These are phyloP conservation scores for Arion vulgaris DNA, from an alignment of 1,140 invertebrate species.

Conservation along the genomic window DNA sequence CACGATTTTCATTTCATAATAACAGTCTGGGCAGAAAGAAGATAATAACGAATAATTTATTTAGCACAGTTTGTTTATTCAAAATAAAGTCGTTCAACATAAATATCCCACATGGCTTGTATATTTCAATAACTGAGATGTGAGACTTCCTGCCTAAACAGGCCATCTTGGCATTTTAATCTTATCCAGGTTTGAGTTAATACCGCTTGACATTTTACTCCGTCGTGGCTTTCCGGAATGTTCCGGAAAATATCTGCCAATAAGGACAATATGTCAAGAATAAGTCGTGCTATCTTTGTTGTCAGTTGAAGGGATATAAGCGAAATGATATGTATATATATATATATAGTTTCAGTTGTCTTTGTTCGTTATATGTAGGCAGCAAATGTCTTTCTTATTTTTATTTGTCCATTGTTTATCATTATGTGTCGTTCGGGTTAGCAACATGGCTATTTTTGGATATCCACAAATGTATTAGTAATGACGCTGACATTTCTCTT, in stretches of 20 bases:
- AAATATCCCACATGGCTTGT: not conserved
- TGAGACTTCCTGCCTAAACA: not conserved
- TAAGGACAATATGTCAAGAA: not conserved
- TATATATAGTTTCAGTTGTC: not conserved
- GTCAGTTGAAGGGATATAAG: not conserved
- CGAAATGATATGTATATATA: not conserved
- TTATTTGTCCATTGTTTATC: too few species aligned
- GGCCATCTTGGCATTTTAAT: not conserved
- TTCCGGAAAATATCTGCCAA: not conserved
- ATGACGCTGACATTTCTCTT: too few species aligned
- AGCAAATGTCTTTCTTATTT: too few species aligned
- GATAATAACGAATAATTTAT: not conserved
- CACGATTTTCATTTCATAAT: too few species aligned
- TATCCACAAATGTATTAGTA: too few species aligned
- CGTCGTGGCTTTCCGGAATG: not conserved
- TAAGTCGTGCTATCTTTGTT: not conserved
- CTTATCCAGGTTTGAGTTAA: not conserved
- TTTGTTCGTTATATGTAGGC: too few species aligned
- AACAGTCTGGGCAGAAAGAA: too few species aligned
- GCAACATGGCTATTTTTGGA: too few species aligned
- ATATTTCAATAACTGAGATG: not conserved
- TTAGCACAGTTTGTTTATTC: not conserved
- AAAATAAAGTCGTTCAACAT: not conserved
- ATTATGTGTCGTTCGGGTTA: too few species aligned
- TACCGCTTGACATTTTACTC: not conserved